Conservation (phyloP, 2,797 vertebrate species). For the Thaleichthys pacificus region DNA sequence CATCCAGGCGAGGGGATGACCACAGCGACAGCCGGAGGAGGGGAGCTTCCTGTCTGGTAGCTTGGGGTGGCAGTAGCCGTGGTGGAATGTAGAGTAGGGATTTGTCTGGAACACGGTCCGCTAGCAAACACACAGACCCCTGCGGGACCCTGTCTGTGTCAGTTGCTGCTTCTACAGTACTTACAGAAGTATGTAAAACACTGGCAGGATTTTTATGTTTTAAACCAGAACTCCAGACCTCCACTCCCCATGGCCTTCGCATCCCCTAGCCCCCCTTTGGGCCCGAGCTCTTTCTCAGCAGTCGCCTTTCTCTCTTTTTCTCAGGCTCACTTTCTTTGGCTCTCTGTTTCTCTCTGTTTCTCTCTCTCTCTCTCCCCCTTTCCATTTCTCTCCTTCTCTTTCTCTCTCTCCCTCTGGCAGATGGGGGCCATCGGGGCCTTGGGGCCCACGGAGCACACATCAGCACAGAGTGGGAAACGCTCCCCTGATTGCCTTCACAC, state of each 20-base stretch:
- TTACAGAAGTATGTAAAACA: conserved; percentile 21
- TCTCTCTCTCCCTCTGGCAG: conserved; percentile 21
- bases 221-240: neutral
- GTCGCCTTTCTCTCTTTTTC: conserved; percentile 21
- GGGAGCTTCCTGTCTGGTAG: conserved; percentile 5
- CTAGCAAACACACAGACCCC: neutral
- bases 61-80: too few species aligned
- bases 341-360: conserved; percentile 44
- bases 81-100: conserved; percentile 8
- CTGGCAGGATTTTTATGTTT: neutral
- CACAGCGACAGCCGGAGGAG: neutral
- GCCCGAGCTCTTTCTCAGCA: conserved; percentile 47
- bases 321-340: conserved; percentile 15
- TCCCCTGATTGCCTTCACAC: conserved; percentile 49
- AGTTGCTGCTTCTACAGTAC: neutral
- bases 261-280: conserved; percentile 2
- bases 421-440: conserved; percentile 43
- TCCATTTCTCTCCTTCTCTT: neutral
- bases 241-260: conserved; percentile 3
- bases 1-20: conserved; percentile 13
- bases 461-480: conserved; percentile 40
- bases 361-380: conserved; percentile 16
- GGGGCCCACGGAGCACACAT: conserved; percentile 40
- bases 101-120: neutral
- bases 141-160: neutral